Conservation (phyloP, 1,140 invertebrate species). For the Lepidotrigona ventralis region DNA sequence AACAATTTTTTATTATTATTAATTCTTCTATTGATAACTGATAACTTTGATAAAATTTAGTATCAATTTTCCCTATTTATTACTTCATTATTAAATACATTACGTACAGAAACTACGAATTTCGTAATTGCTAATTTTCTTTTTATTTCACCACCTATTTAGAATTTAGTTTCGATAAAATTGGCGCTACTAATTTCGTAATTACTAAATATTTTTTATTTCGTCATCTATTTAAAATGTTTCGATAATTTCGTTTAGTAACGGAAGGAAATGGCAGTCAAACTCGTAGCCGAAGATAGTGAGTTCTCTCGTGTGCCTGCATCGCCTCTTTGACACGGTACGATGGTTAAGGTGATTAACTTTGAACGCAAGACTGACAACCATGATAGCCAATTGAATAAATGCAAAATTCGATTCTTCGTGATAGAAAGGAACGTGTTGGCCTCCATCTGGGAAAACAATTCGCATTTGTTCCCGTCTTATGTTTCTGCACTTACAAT, state of each 20-base stretch:
- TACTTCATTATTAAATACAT: too few relatives aligned
- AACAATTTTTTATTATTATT: too few relatives aligned
- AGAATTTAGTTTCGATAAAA: not conserved
- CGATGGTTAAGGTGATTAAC: not conserved
- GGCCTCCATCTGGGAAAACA: not conserved
- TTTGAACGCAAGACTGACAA: not conserved
- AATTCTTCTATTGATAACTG: too few relatives aligned
- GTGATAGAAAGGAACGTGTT: not conserved
- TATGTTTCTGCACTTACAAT: not conserved
- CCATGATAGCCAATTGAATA: not conserved
- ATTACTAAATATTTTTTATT: not conserved
- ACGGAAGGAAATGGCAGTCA: not conserved
- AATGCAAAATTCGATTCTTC: not conserved
- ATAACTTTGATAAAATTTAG: too few relatives aligned
- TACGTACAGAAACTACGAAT: not conserved
- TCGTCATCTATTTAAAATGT: not conserved
- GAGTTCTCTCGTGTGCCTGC: not conserved
- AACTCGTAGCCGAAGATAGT: not conserved
- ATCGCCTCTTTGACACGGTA: not conserved
- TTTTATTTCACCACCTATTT: not conserved
- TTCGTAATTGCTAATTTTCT: not conserved
- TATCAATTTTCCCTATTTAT: too few relatives aligned
- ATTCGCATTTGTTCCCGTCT: not conserved
- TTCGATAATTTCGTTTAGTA: not conserved
- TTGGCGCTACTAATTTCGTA: too few relatives aligned